Evolutionary conservation across 2,113 vertebrate genomes (phyloP).

Genomic region (Takifugu flavidus): DNA sequence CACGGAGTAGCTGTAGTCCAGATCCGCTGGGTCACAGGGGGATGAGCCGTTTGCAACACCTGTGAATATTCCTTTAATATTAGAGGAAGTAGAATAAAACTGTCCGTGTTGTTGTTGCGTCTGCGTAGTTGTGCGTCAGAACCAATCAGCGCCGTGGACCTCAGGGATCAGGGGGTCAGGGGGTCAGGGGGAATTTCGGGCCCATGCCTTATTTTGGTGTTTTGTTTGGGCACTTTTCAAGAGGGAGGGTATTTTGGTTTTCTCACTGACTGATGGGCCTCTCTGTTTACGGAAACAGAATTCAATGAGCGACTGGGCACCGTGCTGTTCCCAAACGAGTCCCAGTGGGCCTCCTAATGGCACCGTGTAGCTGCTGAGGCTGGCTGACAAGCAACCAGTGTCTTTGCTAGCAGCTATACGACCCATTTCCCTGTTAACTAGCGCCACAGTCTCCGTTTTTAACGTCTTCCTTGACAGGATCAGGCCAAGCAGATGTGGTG

Average conservation of each 20-base stretch:
- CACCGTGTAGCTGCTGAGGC: slow-evolving; percentile 20
- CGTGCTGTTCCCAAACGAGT: slow-evolving; percentile 36
- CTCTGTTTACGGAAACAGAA: slow-evolving; percentile 62
- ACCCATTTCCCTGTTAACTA: slow-evolving; percentile 43
- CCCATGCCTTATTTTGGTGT: slow-evolving; percentile 47
- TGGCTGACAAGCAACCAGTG: slow-evolving; percentile 22
- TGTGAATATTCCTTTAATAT: too few species aligned
- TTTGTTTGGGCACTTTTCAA: slow-evolving; percentile 54
- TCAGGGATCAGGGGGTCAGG: slow-evolving; percentile 45
- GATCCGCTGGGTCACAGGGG: not conserved
- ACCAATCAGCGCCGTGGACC: slow-evolving; percentile 21
- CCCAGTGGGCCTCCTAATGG: slow-evolving; percentile 34
- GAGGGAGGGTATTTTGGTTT: slow-evolving; percentile 52
- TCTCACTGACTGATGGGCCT: slow-evolving; percentile 48
- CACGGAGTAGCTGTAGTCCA: too few species aligned
- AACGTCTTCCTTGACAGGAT: slow-evolving; percentile 8
- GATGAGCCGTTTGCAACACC: not conserved
- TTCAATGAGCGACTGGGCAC: slow-evolving; percentile 53
- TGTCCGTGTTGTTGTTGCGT: slow-evolving; percentile 4
- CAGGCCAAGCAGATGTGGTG: not conserved
- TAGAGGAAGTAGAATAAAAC: slow-evolving; percentile 2
- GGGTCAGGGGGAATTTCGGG: slow-evolving; percentile 32
- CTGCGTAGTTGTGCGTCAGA: slow-evolving; percentile 21
- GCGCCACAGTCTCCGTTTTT: slow-evolving; percentile 34
- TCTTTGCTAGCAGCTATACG: slow-evolving; percentile 32